Percentiles rank a stretch among this genome's conserved stretches.
Conservation (phyloP, 2,888 invertebrate species). For the Rhodophaea formosa region DNA sequence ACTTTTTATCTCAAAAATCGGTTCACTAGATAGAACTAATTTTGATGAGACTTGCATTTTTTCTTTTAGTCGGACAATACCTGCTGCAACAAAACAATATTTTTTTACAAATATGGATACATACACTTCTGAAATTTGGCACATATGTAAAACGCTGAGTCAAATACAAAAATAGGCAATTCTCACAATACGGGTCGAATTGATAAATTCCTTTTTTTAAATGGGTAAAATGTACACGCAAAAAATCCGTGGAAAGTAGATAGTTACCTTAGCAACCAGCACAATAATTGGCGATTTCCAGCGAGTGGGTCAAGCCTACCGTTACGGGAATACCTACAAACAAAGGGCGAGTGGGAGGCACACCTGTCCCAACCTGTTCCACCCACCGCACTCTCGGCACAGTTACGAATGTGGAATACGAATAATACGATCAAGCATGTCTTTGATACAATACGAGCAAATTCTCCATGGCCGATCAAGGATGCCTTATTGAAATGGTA, state of each 20-base stretch:
- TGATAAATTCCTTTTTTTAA: too few species aligned
- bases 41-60: too few species aligned
- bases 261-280: slow-evolving; percentile 20
- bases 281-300: slow-evolving; percentile 10
- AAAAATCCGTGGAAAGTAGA: background rate
- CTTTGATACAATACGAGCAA: background rate
- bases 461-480: background rate
- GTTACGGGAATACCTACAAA: slow-evolving; percentile 35
- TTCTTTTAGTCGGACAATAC: too few species aligned
- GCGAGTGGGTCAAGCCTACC: slow-evolving; percentile 33
- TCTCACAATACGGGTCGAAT: too few species aligned
- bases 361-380: slow-evolving; percentile 44
- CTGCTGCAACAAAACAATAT: too few species aligned
- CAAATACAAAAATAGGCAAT: too few species aligned
- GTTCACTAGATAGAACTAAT: too few species aligned
- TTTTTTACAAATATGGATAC: too few species aligned
- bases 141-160: too few species aligned
- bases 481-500: background rate
- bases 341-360: slow-evolving; percentile 37
- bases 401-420: slow-evolving; percentile 14
- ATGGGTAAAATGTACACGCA: too few species aligned
- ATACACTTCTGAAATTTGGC: too few species aligned
- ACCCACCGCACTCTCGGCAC: slow-evolving; percentile 25
- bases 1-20: too few species aligned
- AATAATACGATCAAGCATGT: background rate